Evolutionary conservation across 2,888 invertebrate genomes (phyloP).

Genomic region (Xestia c-nigrum): DNA sequence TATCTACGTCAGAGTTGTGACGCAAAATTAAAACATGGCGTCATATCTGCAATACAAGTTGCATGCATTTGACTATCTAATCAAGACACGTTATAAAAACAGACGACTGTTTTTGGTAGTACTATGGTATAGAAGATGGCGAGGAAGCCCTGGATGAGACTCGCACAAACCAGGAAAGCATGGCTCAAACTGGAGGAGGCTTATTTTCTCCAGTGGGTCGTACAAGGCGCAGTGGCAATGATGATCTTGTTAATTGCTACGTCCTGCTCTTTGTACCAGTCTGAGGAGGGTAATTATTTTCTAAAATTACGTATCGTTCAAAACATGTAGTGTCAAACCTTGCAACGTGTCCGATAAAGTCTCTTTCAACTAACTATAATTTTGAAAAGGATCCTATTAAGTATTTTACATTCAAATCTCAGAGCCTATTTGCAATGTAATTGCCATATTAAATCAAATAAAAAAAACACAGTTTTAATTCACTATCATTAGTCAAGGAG

Average conservation of each 20-base stretch:
- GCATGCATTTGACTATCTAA: neutral
- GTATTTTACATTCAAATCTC: neutral
- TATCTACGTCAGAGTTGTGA: constrained; percentile 45
- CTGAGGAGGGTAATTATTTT: no score
- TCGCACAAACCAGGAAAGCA: neutral
- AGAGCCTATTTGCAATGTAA: neutral
- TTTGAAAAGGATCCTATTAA: neutral
- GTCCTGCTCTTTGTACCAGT: no score
- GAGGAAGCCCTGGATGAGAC: neutral
- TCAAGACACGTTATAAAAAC: neutral
- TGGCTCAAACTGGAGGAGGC: neutral
- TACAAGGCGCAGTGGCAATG: no score
- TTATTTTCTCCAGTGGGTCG: no score
- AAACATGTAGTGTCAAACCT: constrained; percentile 1
- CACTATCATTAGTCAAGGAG: neutral
- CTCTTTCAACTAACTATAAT: neutral
- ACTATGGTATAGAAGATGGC: neutral
- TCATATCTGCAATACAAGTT: constrained; percentile 3
- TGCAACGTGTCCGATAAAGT: constrained; percentile 10
- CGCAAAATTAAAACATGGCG: constrained; percentile 40
- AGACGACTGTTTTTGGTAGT: neutral
- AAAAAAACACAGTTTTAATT: neutral
- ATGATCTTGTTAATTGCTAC: no score
- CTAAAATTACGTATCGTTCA: no score
- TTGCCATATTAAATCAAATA: neutral